Conservation (phyloP, 2,797 vertebrate species). For the Kryptopterus vitreolus region DNA sequence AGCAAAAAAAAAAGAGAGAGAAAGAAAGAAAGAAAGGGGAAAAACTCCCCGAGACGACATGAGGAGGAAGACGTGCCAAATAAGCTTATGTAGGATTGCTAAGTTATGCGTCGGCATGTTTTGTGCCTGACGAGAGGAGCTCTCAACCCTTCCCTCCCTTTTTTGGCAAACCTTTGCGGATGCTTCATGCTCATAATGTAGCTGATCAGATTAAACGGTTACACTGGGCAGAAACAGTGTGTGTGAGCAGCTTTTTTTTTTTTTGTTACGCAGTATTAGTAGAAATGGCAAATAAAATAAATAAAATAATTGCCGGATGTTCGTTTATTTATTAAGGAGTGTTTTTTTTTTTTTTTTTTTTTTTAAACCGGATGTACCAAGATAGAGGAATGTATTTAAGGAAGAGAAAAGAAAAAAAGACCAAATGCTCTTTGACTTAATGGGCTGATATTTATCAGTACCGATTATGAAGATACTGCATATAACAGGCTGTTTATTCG, state of each 20-base stretch:
- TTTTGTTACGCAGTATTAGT: not conserved
- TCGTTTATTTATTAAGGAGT: not conserved
- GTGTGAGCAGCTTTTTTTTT: not conserved
- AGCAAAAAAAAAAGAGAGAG: constrained; percentile 6
- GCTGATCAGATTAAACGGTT: constrained; percentile 20
- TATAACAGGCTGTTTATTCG: not conserved
- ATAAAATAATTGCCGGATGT: not conserved
- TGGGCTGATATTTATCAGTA: not conserved
- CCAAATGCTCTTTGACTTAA: not conserved
- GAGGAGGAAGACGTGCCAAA: constrained; percentile 19
- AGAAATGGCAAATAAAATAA: not conserved
- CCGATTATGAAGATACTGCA: not conserved
- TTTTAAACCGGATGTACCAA: not conserved
- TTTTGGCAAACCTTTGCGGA: constrained; percentile 28
- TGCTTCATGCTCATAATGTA: constrained; percentile 29
- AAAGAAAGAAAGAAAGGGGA: not conserved
- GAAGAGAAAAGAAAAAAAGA: not conserved
- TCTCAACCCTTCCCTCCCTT: constrained; percentile 7
- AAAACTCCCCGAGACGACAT: constrained; percentile 18
- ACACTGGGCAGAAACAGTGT: not conserved
- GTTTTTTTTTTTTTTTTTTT: too few relatives aligned
- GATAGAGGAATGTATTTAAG: not conserved
- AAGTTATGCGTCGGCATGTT: constrained; percentile 32
- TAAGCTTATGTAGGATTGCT: constrained; percentile 25
- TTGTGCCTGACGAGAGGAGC: constrained; percentile 18